Evolutionary conservation across 2,113 vertebrate genomes (phyloP).

Genomic region (Promerops cafer): DNA sequence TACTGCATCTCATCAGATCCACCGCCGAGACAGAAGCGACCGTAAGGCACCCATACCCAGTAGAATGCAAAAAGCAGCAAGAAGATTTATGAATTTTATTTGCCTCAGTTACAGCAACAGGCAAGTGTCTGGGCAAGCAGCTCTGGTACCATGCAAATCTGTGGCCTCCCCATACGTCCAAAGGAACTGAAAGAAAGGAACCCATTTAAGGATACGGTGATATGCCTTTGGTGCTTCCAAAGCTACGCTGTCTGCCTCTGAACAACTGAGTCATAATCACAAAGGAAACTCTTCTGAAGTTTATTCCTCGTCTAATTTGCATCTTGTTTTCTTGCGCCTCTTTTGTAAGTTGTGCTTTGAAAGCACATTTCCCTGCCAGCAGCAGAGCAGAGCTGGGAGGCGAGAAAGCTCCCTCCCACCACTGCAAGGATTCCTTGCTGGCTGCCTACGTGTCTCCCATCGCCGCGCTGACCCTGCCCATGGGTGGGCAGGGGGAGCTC

Average conservation of each 20-base stretch:
- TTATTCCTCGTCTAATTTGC: slow-evolving; percentile 42
- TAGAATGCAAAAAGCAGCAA: not conserved
- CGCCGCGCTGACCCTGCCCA: not conserved
- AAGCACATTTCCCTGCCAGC: slow-evolving; percentile 46
- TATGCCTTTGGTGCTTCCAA: not conserved
- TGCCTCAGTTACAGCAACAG: not conserved
- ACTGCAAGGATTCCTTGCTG: not conserved
- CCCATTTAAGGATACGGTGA: not conserved
- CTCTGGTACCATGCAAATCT: not conserved
- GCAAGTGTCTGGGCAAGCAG: not conserved
- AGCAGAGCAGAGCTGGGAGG: not conserved
- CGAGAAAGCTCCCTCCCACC: slow-evolving; percentile 13
- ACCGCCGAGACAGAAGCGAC: not conserved
- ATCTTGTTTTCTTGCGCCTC: slow-evolving; percentile 31
- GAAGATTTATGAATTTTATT: not conserved
- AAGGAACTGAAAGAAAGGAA: not conserved
- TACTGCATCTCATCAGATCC: not conserved
- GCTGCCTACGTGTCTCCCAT: not conserved
- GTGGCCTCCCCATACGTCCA: not conserved
- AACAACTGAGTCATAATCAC: not conserved
- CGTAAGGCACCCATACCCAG: rapidly evolving
- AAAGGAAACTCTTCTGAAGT: slow-evolving; percentile 32
- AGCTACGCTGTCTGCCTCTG: not conserved
- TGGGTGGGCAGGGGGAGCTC: not conserved
- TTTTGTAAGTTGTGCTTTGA: slow-evolving; percentile 24